phyloP scores from a whole-genome alignment of 2,113 vertebrate species.

The Bolborhynchus lineola region DNA sequence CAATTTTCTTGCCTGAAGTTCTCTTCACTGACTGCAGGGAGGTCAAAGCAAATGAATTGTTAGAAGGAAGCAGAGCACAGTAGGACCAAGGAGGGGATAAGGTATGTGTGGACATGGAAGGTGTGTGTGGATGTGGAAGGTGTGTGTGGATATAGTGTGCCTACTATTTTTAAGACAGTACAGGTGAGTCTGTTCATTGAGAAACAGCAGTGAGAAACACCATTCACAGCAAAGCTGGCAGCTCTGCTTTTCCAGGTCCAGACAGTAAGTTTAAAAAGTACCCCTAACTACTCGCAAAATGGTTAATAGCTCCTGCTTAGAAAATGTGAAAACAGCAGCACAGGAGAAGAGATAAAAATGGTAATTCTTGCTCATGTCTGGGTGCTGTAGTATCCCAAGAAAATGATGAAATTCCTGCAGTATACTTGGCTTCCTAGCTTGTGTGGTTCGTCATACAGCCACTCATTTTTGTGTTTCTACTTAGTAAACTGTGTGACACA shows the following conservation, averaged over 20 bases:
- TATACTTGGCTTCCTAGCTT: not conserved
- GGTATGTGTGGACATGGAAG: not conserved
- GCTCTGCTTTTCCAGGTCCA: not conserved
- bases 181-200: rapidly evolving
- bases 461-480: not conserved
- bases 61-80: not conserved
- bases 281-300: not conserved
- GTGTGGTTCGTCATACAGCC: not conserved
- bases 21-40: not conserved
- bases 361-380: not conserved
- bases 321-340: not conserved
- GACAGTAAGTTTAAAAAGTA: not conserved
- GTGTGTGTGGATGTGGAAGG: not conserved
- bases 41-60: not conserved
- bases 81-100: not conserved
- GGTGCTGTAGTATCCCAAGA: not conserved
- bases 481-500: not conserved
- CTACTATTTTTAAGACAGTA: not conserved
- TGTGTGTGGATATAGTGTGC: not conserved
- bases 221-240: not conserved
- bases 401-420: not conserved
- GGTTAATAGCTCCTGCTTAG: not conserved
- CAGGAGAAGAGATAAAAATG: not conserved
- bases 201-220: not conserved
- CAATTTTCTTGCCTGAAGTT: not conserved